A percentile compares a stretch with the other conserved stretches of the same genome.
Conservation (phyloP, 1,140 invertebrate species). For the Drosophila sproati region DNA sequence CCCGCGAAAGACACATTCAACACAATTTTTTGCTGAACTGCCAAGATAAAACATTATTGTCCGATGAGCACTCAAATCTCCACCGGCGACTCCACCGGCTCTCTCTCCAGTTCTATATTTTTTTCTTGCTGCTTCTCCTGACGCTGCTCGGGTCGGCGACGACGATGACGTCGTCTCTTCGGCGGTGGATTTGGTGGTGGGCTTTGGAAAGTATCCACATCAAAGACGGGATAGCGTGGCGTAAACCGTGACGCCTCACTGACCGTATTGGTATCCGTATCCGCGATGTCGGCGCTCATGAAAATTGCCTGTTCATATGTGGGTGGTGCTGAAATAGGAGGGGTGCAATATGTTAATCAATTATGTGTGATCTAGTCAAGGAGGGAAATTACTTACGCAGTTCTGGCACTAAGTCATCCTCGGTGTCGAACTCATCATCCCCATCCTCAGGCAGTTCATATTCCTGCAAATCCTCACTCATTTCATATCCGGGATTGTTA, state of each 20-base stretch:
- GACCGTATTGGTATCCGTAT: slow-evolving; percentile 75
- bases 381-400: slow-evolving; percentile 57
- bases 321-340: slow-evolving; percentile 61
- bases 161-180: slow-evolving; percentile 64
- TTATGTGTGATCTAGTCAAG: too few relatives aligned
- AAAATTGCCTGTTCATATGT: slow-evolving; percentile 81
- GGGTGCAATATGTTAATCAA: too few relatives aligned
- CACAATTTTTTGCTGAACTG: slow-evolving; percentile 25
- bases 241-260: slow-evolving; percentile 69
- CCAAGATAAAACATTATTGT: slow-evolving; percentile 61
- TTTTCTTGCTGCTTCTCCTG: slow-evolving; percentile 25
- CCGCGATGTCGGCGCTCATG: slow-evolving; percentile 78
- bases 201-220: slow-evolving; percentile 71
- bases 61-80: slow-evolving; percentile 58
- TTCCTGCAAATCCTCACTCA: slow-evolving; percentile 56
- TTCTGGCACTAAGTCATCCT: slow-evolving; percentile 59
- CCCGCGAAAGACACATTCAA: slow-evolving; percentile 1
- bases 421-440: slow-evolving; percentile 65
- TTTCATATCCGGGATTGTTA: slow-evolving; percentile 47
- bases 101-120: slow-evolving; percentile 31
- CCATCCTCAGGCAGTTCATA: slow-evolving; percentile 71
- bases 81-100: slow-evolving; percentile 70
- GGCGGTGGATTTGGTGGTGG: slow-evolving; percentile 72
- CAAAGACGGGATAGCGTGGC: slow-evolving; percentile 77
- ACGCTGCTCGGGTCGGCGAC: slow-evolving; percentile 45